Conservation (phyloP, 2,113 vertebrate species). For the Fregata magnificens region DNA sequence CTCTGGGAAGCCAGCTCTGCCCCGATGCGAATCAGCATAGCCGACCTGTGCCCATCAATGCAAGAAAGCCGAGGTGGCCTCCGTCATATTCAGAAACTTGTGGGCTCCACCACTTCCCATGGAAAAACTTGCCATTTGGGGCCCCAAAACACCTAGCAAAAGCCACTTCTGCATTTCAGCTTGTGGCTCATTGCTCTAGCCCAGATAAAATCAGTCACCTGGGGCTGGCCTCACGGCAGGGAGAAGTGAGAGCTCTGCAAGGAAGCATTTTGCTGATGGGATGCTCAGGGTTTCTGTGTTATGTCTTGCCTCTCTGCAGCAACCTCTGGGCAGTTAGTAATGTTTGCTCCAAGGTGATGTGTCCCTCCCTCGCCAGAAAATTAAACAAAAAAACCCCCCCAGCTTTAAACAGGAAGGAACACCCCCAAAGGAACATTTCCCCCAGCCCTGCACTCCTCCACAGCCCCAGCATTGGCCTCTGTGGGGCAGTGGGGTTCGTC, state of each 20-base stretch:
- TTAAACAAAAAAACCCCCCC: not conserved
- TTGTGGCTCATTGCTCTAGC: not conserved
- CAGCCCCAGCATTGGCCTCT: not conserved
- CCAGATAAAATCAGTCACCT: not conserved
- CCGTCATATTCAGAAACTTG: not conserved
- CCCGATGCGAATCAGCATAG: accelerated
- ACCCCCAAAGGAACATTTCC: not conserved
- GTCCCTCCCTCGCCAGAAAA: not conserved
- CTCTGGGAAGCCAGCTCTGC: not conserved
- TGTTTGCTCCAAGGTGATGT: not conserved
- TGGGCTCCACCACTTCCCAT: not conserved
- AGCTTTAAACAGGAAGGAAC: not conserved
- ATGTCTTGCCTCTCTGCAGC: not conserved
- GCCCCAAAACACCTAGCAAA: not conserved
- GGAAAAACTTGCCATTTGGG: not conserved
- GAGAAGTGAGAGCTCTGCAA: not conserved
- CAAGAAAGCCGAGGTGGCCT: not conserved
- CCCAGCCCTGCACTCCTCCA: not conserved
- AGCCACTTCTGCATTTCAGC: not conserved
- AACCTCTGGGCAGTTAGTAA: not conserved
- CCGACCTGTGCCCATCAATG: accelerated
- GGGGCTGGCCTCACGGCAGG: not conserved
- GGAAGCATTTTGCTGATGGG: not conserved
- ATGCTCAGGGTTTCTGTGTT: not conserved
- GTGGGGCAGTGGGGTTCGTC: not conserved